phyloP scores from a whole-genome alignment of 2,113 vertebrate genomes.

The Sitta europaea region DNA sequence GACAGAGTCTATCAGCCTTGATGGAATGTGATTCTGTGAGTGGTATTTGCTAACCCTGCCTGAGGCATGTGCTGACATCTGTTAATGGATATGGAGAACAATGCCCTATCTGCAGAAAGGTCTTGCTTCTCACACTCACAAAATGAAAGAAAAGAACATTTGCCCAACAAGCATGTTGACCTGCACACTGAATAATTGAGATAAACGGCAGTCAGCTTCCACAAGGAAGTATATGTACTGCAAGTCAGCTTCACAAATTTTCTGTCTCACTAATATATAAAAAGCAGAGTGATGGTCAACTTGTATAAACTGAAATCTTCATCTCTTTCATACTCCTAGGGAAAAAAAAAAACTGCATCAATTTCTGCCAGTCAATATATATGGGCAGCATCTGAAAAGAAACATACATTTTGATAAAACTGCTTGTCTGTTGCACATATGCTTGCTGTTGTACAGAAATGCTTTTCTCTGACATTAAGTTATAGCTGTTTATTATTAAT shows the following conservation, averaged over 20 bases:
- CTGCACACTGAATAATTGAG: background rate
- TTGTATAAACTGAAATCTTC: background rate
- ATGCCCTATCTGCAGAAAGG: conserved; percentile 16
- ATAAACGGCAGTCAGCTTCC: background rate
- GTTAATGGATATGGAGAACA: conserved; percentile 25
- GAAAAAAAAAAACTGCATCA: background rate
- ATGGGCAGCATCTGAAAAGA: background rate
- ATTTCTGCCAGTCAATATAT: background rate
- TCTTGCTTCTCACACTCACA: conserved; percentile 12
- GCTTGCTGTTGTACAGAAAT: background rate
- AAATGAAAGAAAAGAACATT: background rate
- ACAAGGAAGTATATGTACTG: background rate
- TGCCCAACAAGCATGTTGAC: background rate
- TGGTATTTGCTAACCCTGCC: background rate
- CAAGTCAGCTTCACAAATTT: background rate
- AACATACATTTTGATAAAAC: background rate
- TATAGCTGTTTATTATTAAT: background rate
- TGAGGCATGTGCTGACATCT: background rate
- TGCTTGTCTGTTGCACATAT: background rate
- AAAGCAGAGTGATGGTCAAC: background rate
- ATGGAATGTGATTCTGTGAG: background rate
- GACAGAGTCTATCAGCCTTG: background rate
- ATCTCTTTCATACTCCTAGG: background rate
- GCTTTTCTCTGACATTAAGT: background rate
- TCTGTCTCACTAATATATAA: background rate